Percentiles rank a stretch among this genome's conserved stretches.
phyloP scores from a whole-genome alignment of 2,797 vertebrate species.

The Mormyrus hasselquistii region DNA sequence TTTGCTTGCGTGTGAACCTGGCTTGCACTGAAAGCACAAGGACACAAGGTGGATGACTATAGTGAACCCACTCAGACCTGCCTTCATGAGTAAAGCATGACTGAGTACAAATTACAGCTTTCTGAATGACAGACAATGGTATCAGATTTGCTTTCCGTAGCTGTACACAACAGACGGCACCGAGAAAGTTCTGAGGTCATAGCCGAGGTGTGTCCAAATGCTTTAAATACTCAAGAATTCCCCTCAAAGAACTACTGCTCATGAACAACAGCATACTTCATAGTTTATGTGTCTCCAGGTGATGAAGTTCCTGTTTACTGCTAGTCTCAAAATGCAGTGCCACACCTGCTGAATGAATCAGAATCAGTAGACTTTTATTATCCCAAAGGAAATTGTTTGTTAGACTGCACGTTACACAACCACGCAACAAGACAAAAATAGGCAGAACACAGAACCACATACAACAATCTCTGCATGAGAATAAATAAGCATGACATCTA shows the following conservation, averaged over 20 bases:
- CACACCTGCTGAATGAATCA: not conserved
- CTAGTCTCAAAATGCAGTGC: not conserved
- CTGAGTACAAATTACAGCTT: not conserved
- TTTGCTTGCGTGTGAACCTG: not conserved
- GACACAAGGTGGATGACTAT: not conserved
- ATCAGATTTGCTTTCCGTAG: not conserved
- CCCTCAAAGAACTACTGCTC: not conserved
- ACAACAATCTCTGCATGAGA: not conserved
- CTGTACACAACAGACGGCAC: not conserved
- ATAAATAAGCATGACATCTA: not conserved
- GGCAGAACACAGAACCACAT: not conserved
- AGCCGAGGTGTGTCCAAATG: not conserved
- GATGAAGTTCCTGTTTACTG: not conserved
- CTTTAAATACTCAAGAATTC: not conserved
- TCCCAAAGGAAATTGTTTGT: not conserved
- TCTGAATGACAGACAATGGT: not conserved
- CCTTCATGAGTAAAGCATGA: not conserved
- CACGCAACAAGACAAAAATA: not conserved
- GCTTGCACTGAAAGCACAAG: conserved; percentile 4
- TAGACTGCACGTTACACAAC: not conserved
- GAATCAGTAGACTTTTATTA: not conserved
- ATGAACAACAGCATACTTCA: not conserved
- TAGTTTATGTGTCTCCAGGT: not conserved
- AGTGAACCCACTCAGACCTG: not conserved
- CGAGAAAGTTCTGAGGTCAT: not conserved